A percentile compares a stretch with the other conserved stretches of the same genome.
phyloP scores from a whole-genome alignment of 2,888 invertebrate genomes.

The Himalopsyche japonica region DNA sequence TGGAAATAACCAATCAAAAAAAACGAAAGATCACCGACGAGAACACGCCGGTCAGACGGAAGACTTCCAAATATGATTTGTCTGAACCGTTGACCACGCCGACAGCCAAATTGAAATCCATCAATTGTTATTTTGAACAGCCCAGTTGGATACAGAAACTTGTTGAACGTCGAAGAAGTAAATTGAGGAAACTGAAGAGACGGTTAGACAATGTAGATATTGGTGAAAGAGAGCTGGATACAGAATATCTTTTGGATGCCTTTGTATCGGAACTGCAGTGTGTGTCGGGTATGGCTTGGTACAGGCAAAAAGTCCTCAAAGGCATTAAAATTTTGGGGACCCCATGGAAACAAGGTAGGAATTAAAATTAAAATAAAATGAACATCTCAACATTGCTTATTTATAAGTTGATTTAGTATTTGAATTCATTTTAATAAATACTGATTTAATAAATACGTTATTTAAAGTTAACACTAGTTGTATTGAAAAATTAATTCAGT shows the following conservation, averaged over 20 bases:
- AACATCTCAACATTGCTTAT: too few relatives aligned
- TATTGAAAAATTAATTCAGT: too few relatives aligned
- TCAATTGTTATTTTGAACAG: slow-evolving; percentile 8
- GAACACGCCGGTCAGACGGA: slow-evolving; percentile 9
- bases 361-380: neutral
- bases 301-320: slow-evolving; percentile 10
- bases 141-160: slow-evolving; percentile 16
- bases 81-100: slow-evolving; percentile 10
- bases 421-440: too few relatives aligned
- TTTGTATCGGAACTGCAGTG: slow-evolving; percentile 6
- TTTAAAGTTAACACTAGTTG: too few relatives aligned
- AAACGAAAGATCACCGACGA: slow-evolving; percentile 30
- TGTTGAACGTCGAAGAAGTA: slow-evolving; percentile 16
- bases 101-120: slow-evolving; percentile 1
- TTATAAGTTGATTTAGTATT: too few relatives aligned
- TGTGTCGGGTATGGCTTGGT: slow-evolving; percentile 12
- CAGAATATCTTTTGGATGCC: slow-evolving; percentile 18
- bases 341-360: slow-evolving; percentile 22
- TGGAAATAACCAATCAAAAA: neutral
- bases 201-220: slow-evolving; percentile 6
- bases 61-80: slow-evolving; percentile 27
- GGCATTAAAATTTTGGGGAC: slow-evolving; percentile 23
- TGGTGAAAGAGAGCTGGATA: slow-evolving; percentile 5
- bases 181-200: slow-evolving; percentile 17
- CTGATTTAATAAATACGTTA: too few relatives aligned